These are phyloP conservation scores for Scelioninae gen. 1 DNA, from an alignment of 2,888 invertebrate genomes.

Conservation along the genomic window DNA sequence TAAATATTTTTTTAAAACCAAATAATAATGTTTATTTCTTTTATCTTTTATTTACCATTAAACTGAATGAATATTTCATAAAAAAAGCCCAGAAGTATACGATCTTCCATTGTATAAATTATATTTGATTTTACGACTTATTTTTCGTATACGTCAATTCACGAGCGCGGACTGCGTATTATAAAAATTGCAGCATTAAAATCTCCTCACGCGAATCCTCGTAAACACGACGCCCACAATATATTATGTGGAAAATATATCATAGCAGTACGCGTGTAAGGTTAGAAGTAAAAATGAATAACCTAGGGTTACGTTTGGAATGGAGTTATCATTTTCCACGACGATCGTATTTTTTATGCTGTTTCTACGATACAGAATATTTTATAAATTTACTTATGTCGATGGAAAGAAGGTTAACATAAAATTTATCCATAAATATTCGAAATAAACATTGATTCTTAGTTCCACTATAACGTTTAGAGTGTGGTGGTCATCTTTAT, in stretches of 20 bases:
- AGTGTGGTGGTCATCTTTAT: no score
- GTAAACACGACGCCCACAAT: constrained; percentile 33
- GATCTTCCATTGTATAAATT: constrained; percentile 5
- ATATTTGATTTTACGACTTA: constrained; percentile 6
- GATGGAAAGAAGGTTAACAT: constrained; percentile 16
- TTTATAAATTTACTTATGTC: constrained; percentile 8
- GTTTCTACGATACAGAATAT: constrained; percentile 7
- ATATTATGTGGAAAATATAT: constrained; percentile 33
- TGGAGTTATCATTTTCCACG: constrained; percentile 7
- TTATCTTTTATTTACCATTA: neutral
- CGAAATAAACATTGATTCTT: no score
- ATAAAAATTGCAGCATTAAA: constrained; percentile 26
- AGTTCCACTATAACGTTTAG: no score
- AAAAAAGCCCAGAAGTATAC: neutral
- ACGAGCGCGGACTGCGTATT: neutral
- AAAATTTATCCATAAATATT: constrained; percentile 7
- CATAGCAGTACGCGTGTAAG: constrained; percentile 13
- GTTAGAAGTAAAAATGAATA: constrained; percentile 40
- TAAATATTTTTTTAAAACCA: no score
- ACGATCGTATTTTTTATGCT: constrained; percentile 27
- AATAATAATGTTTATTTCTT: neutral
- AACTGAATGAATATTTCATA: neutral
- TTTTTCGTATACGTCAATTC: neutral
- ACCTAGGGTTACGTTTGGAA: constrained; percentile 19
- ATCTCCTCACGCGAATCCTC: constrained; percentile 32